Evolutionary conservation across 2,113 vertebrate genomes (phyloP), one percentile per base, ranked within the genome.

Genomic region (Poeciliopsis occidentalis): DNA sequence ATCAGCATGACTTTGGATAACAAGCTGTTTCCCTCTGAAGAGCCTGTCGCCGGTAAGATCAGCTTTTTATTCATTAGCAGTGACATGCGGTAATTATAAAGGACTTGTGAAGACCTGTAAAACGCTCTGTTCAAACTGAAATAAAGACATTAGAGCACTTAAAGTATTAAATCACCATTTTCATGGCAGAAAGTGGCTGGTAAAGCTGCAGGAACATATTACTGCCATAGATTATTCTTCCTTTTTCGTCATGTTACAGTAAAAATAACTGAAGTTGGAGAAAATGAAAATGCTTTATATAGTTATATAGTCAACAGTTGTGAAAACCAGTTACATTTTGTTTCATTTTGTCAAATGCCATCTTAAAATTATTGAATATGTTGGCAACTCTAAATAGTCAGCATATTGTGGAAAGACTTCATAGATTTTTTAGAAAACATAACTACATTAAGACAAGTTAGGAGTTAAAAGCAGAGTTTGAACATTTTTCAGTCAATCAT

Each of bases 1-100:
- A 98, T 99, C 94, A 96, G 96, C 41, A 70, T 93, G 62, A 96
- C 97, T 3, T 92, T 99, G 79, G 97, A 98, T 95, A 98, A 88
- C 94, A 99, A 97, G 87, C 83, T 99, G 17, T 98, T 97, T 91
- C 94, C 96, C 69, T 95, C 95, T 88, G 95, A 95, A 88, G 96
- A 97, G 67, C 92, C 94, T 12, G 88, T 93, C 47, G 94, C 95
- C 85, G 96, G 98, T 99, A 92, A 95, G 94, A 79, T 27, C 1
- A 51, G 31, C 19, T n/a, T 8, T 19, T 67, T 5, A 1, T 41
- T 60, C 22, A 34, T 11, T 12, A 19, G 68, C 47, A 30, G 34
- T 26, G 6, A 64, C 8, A 64, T n/a, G 22, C 17, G 15, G 22
- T n/a, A 24, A 62, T 63, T 31, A 4, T 22, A 4, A 37, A 44